A percentile compares a stretch with the other conserved stretches of the same genome.
phyloP scores from a whole-genome alignment of 2,888 invertebrate genomes.

The Noctua comes region DNA sequence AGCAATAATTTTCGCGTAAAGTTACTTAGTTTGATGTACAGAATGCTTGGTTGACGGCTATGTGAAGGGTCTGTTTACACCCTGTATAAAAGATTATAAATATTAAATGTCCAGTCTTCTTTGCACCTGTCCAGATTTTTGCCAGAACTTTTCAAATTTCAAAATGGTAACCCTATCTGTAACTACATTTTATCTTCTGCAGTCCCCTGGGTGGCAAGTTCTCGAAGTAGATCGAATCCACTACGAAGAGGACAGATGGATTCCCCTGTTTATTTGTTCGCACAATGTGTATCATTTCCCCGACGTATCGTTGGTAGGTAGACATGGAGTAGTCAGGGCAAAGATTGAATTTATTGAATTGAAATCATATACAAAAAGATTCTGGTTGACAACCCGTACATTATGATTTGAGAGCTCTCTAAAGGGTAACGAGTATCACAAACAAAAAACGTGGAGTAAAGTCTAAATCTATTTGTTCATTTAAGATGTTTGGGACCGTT shows the following conservation, averaged over 20 bases:
- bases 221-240: conserved; percentile 50
- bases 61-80: too few species aligned
- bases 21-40: too few species aligned
- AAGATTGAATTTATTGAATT: conserved; percentile 4
- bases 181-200: conserved; percentile 50
- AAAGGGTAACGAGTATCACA: not conserved
- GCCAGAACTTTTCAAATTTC: not conserved
- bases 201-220: conserved; percentile 46
- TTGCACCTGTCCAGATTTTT: not conserved
- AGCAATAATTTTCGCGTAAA: too few species aligned
- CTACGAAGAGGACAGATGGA: conserved; percentile 36
- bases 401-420: not conserved
- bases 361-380: conserved; percentile 1
- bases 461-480: too few species aligned
- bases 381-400: not conserved
- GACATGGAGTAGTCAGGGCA: not conserved
- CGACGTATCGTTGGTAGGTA: conserved; percentile 41
- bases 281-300: conserved; percentile 57
- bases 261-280: conserved; percentile 46
- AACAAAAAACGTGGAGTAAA: not conserved
- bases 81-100: not conserved
- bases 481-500: too few species aligned
- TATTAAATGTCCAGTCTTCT: not conserved
- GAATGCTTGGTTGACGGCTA: too few species aligned
- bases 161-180: conserved; percentile 8